Percentiles rank a stretch among this genome's conserved stretches.
phyloP scores from a whole-genome alignment of 2,797 vertebrate species.

The Dipus sagitta region DNA sequence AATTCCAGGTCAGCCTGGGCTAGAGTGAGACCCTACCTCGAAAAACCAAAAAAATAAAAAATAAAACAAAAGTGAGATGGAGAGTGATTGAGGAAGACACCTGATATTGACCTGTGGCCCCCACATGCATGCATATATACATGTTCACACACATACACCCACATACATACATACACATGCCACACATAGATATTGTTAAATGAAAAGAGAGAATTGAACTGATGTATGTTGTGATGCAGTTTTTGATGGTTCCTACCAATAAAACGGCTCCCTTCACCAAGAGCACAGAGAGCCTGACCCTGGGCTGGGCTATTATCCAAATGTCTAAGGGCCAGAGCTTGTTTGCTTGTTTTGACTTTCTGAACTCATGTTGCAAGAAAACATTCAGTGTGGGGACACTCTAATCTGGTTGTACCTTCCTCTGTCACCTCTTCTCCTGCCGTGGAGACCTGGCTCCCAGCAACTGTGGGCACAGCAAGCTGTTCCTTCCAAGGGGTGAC shows the following conservation, averaged over 20 bases:
- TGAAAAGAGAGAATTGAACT: no score
- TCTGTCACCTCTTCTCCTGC: constrained; percentile 58
- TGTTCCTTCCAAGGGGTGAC: constrained; percentile 81
- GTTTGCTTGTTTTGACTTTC: neutral
- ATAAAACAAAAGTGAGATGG: no score
- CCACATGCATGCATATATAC: no score
- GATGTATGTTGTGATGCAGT: rapidly evolving
- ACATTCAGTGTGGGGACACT: neutral
- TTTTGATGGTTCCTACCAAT: no score
- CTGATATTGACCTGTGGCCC: no score
- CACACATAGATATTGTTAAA: no score
- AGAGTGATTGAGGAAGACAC: no score
- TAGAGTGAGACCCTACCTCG: no score
- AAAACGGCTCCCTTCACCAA: rapidly evolving
- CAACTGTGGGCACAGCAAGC: constrained; percentile 68
- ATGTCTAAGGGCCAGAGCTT: constrained; percentile 38
- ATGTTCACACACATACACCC: no score
- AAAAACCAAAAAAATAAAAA: no score
- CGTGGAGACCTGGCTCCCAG: constrained; percentile 56
- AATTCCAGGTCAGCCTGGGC: no score
- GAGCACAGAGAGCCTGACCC: neutral
- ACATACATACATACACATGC: no score
- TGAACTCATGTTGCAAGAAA: neutral
- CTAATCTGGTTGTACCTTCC: constrained; percentile 65
- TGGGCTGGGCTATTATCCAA: neutral